A percentile compares a stretch with the other conserved stretches of the same genome.
These are phyloP conservation scores for Noctua fimbriata DNA, from an alignment of 2,888 invertebrate species.

Conservation along the genomic window DNA sequence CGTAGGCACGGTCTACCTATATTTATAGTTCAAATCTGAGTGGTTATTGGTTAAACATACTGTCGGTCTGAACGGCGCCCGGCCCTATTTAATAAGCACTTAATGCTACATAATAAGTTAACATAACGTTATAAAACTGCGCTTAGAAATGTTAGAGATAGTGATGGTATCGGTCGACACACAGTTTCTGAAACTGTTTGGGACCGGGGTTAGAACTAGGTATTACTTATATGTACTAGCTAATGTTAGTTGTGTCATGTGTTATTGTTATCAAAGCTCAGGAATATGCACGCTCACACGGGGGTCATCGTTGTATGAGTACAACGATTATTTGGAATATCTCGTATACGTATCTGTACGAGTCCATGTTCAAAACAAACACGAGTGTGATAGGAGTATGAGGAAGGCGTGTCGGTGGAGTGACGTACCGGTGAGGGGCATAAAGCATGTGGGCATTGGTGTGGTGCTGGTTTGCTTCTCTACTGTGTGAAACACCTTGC, in stretches of 20 bases:
- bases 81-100: not conserved
- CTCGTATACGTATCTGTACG: slow-evolving; percentile 54
- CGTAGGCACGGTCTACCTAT: not conserved
- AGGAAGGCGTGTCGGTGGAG: slow-evolving; percentile 83
- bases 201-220: not conserved
- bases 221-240: not conserved
- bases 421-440: slow-evolving; percentile 90
- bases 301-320: slow-evolving; percentile 12
- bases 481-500: slow-evolving; percentile 89
- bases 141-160: not conserved
- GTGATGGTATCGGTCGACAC: not conserved
- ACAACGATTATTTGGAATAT: slow-evolving; percentile 23
- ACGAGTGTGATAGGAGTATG: slow-evolving; percentile 56
- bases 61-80: not conserved
- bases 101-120: too few species aligned
- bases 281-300: slow-evolving; percentile 38
- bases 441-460: slow-evolving; percentile 90
- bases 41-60: not conserved
- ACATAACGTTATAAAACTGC: not conserved
- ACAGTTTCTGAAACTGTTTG: not conserved
- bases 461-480: slow-evolving; percentile 88
- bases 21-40: not conserved
- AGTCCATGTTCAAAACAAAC: slow-evolving; percentile 50
- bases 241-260: slow-evolving; percentile 7
- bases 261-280: slow-evolving; percentile 37